Evolutionary conservation across 2,888 invertebrate species (phyloP).

Genomic region (Congeria kusceri): DNA sequence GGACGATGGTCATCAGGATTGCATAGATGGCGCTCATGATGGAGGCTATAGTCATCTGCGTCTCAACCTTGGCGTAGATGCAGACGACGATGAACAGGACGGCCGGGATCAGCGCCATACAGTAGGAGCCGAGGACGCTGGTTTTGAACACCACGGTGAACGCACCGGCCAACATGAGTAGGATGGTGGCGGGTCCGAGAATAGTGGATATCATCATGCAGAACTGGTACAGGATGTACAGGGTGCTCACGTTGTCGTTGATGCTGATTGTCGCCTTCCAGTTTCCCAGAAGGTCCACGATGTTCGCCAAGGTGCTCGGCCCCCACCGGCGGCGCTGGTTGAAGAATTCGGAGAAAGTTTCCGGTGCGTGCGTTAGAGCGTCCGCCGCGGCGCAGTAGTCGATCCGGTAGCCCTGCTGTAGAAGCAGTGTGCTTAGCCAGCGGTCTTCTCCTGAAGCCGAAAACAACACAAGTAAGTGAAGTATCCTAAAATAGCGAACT

Average conservation of each 20-base stretch:
- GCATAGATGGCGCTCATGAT: constrained; percentile 93
- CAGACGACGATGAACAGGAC: constrained; percentile 96
- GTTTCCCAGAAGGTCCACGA: constrained; percentile 92
- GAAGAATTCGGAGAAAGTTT: constrained; percentile 90
- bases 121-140: constrained; percentile 98
- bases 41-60: constrained; percentile 89
- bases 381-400: constrained; percentile 99
- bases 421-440: constrained; percentile 98
- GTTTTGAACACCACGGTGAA: constrained; percentile 99
- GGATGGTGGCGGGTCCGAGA: constrained; percentile 79
- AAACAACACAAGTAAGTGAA: no score
- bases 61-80: constrained; percentile 95
- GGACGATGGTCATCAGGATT: constrained; percentile 99
- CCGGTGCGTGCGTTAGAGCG: constrained; percentile 98
- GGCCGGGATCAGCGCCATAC: constrained; percentile 97
- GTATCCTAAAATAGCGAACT: no score
- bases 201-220: constrained; percentile 75
- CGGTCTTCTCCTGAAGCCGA: constrained; percentile 93
- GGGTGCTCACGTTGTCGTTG: constrained; percentile 80
- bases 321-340: constrained; percentile 99
- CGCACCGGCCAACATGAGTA: constrained; percentile 97
- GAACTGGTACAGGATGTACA: constrained; percentile 80
- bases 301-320: constrained; percentile 99
- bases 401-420: constrained; percentile 98
- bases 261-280: constrained; percentile 77